Base-by-base conservation (phyloP, 1,140 invertebrate species). In the Habropoda laboriosa region DNA sequence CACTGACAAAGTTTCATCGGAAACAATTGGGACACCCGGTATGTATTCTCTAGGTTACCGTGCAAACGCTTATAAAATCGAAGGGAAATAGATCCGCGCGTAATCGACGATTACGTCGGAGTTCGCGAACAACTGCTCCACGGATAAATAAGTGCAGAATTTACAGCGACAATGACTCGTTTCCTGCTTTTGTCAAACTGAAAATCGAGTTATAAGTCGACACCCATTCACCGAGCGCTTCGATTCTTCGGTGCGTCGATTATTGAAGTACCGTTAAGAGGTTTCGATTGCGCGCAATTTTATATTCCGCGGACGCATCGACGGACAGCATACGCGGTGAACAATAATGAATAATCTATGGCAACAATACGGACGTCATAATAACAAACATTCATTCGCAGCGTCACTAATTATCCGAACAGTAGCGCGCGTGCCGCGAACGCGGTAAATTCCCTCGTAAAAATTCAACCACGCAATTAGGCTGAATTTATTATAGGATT, bases 301-400 rank as follows among this genome's bases (percentile, higher is more conserved):
- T 55, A 30, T 66, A 40, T 49, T 61, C 60, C 58, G 10, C 38
- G 42, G 32, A 67, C 18, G 42, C 8, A 13, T 27, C 51, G 30
- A 7, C 27, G 21, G n/a, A 72, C 60, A 24, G 40, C 16, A 16
- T 8, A 16, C 24, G 0, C 2, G 16, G 35, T n/a, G n/a, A 6
- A 30, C n/a, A 30, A 16, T 51, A 75, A 67, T 32, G 38, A 42
- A 75, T n/a, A 45, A 30, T 64, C 35, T 30, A 55, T 32, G 49
- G 21, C 21, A 16, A 27, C 61, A 38, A 67, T 76, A 55, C 21
- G 38, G 21, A 67, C 38, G 27, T 24, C 38, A 57, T 76, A 57
- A 76, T 68, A 68, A 57, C 51, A 68, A 68, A 67, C 63, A 57
- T 68, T 67, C 49, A 38, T 68, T 67, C 35, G 49, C 38, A 32